Base-by-base conservation (phyloP, 1,140 invertebrate genomes). In the Aphaenogaster rudis region DNA sequence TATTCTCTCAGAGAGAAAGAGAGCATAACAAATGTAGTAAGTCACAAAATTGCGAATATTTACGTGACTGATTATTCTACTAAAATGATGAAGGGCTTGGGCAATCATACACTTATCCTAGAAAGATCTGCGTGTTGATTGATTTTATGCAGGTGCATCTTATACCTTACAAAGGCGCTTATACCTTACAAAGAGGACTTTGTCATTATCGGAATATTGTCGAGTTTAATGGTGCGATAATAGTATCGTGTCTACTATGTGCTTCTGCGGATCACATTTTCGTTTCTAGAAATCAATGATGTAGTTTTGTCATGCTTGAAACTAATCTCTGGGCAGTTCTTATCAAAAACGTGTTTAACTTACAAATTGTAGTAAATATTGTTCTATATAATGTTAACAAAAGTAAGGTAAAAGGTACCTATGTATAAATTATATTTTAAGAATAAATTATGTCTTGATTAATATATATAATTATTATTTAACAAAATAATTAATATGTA, bases 1-100 rank as follows among this genome's bases (percentile, higher is more conserved):
- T 63, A 84, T 84, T 84, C 80, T 84, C 80, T 84, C n/a, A 84
- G 80, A 69, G 15, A n/a, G n/a, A 61, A n/a, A 39, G 33, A 17
- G 2, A 61, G 33, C 39, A 45, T 48, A 66, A 21, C 13, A 4
- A 3, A 3, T 67, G 13, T 21, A 50, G 42, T n/a, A 11, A 72
- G 13, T 67, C 36, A 66, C 39, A 9, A 21, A 61, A 63, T 84
- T 74, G 17, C 11, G 17, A 21, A 36, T 42, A 59, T 21, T 59
- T 50, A 13, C n/a, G n/a, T 13, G 21, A 57, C 52, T 33, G 52
- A 59, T 59, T 74, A 15, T 61, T 3, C 8, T 42, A 7, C 1
- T 74, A 61, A 33, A 67, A 54, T 67, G 48, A 84, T 84, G 67
- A 74, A 84, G 74, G 69, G 17, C 7, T 74, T 48, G 11, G 28